These are phyloP conservation scores for Melozone crissalis DNA, from an alignment of 2,113 vertebrate species.

Conservation along the genomic window DNA sequence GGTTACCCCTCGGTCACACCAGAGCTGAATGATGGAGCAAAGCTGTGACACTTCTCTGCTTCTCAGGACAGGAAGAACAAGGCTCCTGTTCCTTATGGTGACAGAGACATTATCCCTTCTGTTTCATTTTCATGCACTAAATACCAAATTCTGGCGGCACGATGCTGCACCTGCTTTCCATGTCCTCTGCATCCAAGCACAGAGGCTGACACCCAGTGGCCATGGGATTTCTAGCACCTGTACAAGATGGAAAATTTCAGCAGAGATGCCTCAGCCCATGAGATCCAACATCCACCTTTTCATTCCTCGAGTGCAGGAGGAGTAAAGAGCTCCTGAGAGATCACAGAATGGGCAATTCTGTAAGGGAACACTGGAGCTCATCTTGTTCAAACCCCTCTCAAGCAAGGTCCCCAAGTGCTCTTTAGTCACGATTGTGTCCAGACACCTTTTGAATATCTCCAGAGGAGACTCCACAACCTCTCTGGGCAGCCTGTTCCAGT, in stretches of 20 bases:
- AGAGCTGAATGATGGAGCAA: fast-evolving
- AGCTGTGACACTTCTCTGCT: neutral
- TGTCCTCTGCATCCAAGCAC: neutral
- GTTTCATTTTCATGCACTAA: neutral
- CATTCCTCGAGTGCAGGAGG: neutral
- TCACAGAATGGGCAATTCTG: neutral
- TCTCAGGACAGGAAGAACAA: neutral
- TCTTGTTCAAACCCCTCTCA: neutral
- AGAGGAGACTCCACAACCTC: neutral
- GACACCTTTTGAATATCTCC: neutral
- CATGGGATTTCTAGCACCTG: neutral
- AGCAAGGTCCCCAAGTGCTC: neutral
- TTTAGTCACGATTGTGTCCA: neutral
- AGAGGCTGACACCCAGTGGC: constrained; percentile 59
- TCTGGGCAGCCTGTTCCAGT: neutral
- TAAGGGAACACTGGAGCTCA: neutral
- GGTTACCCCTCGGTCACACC: neutral
- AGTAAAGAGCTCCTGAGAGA: neutral
- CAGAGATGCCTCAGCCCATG: neutral
- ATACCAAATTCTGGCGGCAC: neutral
- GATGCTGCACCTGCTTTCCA: neutral
- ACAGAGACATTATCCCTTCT: neutral
- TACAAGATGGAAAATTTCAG: neutral
- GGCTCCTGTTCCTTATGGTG: neutral
- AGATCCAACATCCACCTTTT: neutral